Conservation (phyloP, 2,113 vertebrate genomes). For the Acanthochromis polyacanthus region DNA sequence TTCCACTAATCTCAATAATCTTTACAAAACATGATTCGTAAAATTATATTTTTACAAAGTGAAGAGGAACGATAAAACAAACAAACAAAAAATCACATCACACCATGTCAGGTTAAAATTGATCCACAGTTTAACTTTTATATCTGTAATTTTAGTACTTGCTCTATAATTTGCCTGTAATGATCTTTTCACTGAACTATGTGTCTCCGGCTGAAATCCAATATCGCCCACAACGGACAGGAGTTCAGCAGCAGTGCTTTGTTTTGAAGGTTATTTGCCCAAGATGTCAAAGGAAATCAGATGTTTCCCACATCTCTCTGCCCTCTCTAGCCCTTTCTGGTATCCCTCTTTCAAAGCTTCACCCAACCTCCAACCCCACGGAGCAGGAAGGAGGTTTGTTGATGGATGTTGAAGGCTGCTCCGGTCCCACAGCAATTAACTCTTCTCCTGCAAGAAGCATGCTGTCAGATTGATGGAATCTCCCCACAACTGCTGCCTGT, state of each 20-base stretch:
- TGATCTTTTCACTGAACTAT: neutral
- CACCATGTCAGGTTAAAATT: neutral
- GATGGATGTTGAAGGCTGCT: slow-evolving; percentile 82
- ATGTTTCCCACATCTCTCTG: slow-evolving; percentile 71
- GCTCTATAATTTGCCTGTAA: slow-evolving; percentile 9
- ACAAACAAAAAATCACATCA: neutral
- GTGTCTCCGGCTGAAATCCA: slow-evolving; percentile 22
- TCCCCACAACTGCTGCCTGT: slow-evolving; percentile 69
- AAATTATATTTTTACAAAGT: neutral
- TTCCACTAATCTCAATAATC: neutral
- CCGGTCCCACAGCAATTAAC: slow-evolving; percentile 85
- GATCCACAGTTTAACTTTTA: neutral
- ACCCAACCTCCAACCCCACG: slow-evolving; percentile 73
- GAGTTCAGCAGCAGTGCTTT: slow-evolving; percentile 57
- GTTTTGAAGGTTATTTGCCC: slow-evolving; percentile 75
- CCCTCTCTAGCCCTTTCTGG: slow-evolving; percentile 65
- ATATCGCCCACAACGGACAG: slow-evolving; percentile 36
- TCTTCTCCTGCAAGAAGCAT: slow-evolving; percentile 79
- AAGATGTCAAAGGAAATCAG: slow-evolving; percentile 76
- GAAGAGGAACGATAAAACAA: neutral
- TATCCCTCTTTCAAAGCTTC: slow-evolving; percentile 63
- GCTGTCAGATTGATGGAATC: slow-evolving; percentile 83
- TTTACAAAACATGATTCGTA: neutral
- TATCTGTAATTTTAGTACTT: neutral
- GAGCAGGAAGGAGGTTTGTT: slow-evolving; percentile 76